Evolutionary conservation across 2,797 vertebrate genomes (phyloP).

Genomic region (Sebastes alutus): DNA sequence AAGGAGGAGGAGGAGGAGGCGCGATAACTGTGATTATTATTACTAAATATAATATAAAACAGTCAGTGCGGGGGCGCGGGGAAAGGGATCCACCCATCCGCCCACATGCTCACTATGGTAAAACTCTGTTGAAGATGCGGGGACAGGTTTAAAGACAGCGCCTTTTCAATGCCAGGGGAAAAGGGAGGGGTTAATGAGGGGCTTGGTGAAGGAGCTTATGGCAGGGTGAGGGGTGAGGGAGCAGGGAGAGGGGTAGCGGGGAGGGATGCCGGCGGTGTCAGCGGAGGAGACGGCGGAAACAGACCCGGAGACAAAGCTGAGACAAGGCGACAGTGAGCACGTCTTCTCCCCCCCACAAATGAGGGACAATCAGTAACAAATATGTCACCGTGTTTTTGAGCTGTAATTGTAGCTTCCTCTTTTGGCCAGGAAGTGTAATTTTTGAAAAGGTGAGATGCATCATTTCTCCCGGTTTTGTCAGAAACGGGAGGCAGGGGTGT

Average conservation of each 20-base stretch:
- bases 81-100: constrained; percentile 77
- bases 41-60: constrained; percentile 85
- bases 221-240: constrained; percentile 64
- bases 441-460: constrained; percentile 66
- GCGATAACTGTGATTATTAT: constrained; percentile 85
- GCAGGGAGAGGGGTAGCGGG: constrained; percentile 28
- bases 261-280: constrained; percentile 64
- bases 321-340: constrained; percentile 59
- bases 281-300: constrained; percentile 54
- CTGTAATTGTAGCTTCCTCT: constrained; percentile 62
- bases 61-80: constrained; percentile 64
- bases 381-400: constrained; percentile 67
- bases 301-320: constrained; percentile 71
- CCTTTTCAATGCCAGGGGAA: constrained; percentile 78
- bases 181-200: constrained; percentile 79
- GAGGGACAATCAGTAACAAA: constrained; percentile 73
- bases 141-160: constrained; percentile 81
- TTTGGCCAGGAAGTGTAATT: constrained; percentile 51
- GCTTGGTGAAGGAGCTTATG: constrained; percentile 78
- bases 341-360: constrained; percentile 59
- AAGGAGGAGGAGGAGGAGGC: constrained; percentile 70
- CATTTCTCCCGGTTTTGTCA: constrained; percentile 60
- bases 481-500: constrained; percentile 31
- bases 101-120: constrained; percentile 72
- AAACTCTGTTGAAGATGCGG: constrained; percentile 66